Base-by-base conservation (phyloP, 2,888 invertebrate genomes). In the Netelia melanura region DNA sequence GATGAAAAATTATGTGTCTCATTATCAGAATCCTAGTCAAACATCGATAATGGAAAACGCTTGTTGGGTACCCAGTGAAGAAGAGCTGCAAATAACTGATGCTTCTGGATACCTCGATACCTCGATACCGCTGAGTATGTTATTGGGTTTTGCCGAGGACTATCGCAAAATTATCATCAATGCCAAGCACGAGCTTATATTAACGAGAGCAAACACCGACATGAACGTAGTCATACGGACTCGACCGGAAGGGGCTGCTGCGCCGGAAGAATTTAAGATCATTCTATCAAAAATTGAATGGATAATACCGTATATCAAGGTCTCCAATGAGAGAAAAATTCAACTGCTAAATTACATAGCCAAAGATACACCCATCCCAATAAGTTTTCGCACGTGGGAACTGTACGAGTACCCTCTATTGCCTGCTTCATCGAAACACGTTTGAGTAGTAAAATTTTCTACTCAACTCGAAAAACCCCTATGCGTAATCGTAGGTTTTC, bases 141-240 rank as follows among this genome's bases (percentile, higher is more conserved):
- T 92, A 38, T 80, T 92, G 25, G 92, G 91, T 5, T 92, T 92
- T 87, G 89, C 90, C 52, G 91, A 93, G 86, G 91, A 93, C 86
- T 93, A 92, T 82, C 90, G 90, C 52, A 92, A 91, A 88, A 90
- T 93, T 70, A 87, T 93, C 75, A 85, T 93, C 1, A 94, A 94
- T 86, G 89, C 90, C 76, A 92, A 91, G 88, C 93, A 94, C 90
- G 93, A 94, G 87, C 75, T 84, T 0, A 83, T 79, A 14, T 23
- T 79, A 1, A 83, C 74, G 23, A 21, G 82, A 21, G 11, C 83
- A 10, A 81, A 84, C 11, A 58, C 38, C 10, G 71, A 84, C 44
- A 21, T 2, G n/a, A 81, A 81, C 44, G 76, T 80, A 30, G 30
- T 30, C 25, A 30, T 0, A 30, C 30, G 5, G 30, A 30, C 30